These are phyloP conservation scores for Poecile atricapillus DNA, from an alignment of 2,113 vertebrate genomes.

Conservation along the genomic window DNA sequence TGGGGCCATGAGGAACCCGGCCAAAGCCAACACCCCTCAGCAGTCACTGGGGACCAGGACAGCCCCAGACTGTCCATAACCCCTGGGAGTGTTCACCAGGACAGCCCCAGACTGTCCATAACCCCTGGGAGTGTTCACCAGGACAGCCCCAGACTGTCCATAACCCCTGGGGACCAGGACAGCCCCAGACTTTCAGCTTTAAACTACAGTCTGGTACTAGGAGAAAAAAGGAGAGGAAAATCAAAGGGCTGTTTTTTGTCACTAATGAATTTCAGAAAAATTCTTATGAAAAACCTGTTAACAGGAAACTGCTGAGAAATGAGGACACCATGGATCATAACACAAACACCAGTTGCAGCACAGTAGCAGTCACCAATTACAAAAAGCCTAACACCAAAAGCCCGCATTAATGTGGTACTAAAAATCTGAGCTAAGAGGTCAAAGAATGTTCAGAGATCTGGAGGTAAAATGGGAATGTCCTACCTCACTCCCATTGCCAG, in stretches of 20 bases:
- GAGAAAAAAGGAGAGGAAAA: background rate
- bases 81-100: background rate
- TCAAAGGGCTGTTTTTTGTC: background rate
- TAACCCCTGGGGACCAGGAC: background rate
- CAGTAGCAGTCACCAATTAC: accelerated
- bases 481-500: background rate
- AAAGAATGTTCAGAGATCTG: background rate
- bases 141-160: background rate
- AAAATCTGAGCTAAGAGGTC: background rate
- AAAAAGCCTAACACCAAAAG: background rate
- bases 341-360: background rate
- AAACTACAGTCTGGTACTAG: background rate
- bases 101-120: background rate
- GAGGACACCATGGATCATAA: background rate
- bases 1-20: accelerated
- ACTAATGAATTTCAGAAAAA: background rate
- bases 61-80: background rate
- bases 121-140: background rate
- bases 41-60: background rate
- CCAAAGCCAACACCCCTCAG: background rate
- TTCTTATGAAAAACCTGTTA: background rate
- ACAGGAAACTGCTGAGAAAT: background rate
- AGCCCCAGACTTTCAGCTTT: background rate
- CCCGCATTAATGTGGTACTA: accelerated
- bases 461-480: background rate